Percentiles rank a stretch among this genome's conserved stretches.
Evolutionary conservation across 2,888 invertebrate species (phyloP).

Genomic region (Cryptops parisi): DNA sequence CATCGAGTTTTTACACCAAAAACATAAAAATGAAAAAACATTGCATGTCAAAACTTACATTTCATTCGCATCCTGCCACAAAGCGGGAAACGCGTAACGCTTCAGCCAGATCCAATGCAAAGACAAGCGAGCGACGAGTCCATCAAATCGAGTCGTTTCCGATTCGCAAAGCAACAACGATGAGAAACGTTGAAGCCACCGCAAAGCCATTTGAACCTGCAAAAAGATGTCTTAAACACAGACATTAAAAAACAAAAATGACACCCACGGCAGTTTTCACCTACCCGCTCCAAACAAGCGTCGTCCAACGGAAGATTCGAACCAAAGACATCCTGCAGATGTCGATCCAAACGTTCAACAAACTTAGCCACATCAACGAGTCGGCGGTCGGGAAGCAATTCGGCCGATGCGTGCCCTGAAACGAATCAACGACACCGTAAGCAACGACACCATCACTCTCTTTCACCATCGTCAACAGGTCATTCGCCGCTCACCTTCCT

Average conservation of each 20-base stretch:
- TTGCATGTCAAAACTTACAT: too few species aligned
- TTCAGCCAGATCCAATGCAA: slow-evolving; percentile 18
- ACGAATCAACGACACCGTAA: too few species aligned
- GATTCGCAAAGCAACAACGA: neutral
- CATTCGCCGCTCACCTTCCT: too few species aligned
- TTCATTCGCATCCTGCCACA: too few species aligned
- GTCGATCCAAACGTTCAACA: neutral
- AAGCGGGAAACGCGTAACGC: slow-evolving; percentile 15
- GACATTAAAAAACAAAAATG: too few species aligned
- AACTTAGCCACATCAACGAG: neutral
- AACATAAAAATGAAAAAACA: too few species aligned
- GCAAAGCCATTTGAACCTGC: neutral
- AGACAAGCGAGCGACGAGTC: neutral
- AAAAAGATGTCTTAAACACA: too few species aligned
- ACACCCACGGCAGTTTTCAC: too few species aligned
- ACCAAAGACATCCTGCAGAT: neutral
- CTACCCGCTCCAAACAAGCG: too few species aligned
- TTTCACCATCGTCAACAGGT: too few species aligned
- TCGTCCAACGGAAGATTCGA: neutral
- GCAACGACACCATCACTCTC: too few species aligned
- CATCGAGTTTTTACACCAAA: too few species aligned
- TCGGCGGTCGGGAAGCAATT: neutral
- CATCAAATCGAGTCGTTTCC: neutral
- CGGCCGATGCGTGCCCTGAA: neutral
- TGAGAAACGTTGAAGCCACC: neutral